A percentile compares a stretch with the other conserved stretches of the same genome.
Evolutionary conservation across 92 coral and sea anemone species (phyloP).

Genomic region (Chrysogorgia sp.): DNA sequence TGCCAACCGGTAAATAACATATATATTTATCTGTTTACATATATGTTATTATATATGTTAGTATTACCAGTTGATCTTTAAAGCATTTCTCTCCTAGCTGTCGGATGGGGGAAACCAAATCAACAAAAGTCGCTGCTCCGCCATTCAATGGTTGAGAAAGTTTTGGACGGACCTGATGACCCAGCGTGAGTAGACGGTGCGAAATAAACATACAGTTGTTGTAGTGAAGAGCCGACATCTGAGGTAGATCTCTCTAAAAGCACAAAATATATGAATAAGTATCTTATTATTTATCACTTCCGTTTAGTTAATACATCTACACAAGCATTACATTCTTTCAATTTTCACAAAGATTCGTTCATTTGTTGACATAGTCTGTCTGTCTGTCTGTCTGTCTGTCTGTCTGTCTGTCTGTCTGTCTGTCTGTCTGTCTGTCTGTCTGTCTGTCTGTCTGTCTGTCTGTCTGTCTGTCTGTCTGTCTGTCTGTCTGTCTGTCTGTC

Average conservation of each 20-base stretch:
- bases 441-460: too few relatives aligned
- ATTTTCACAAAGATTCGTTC: too few relatives aligned
- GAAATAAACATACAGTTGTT: slow-evolving; percentile 98
- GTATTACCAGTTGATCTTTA: slow-evolving; percentile 86
- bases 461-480: too few relatives aligned
- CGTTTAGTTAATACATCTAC: too few relatives aligned
- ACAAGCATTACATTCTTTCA: too few relatives aligned
- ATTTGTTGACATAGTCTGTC: too few relatives aligned
- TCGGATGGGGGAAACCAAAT: slow-evolving; percentile 84
- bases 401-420: too few relatives aligned
- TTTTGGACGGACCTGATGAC: slow-evolving; percentile 87
- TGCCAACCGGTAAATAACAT: too few relatives aligned
- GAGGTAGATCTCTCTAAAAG: slow-evolving; percentile 77
- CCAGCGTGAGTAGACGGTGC: slow-evolving; percentile 89
- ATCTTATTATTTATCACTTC: too few relatives aligned
- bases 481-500: too few relatives aligned
- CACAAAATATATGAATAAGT: background rate
- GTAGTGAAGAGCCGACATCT: slow-evolving; percentile 89
- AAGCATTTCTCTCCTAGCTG: slow-evolving; percentile 93
- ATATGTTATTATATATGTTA: background rate
- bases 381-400: too few relatives aligned
- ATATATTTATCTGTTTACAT: background rate
- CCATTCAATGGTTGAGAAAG: slow-evolving; percentile 89
- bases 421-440: too few relatives aligned
- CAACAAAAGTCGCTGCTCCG: slow-evolving; percentile 90